Conservation (phyloP, 2,888 invertebrate species). For the Leptogaster cylindrica region DNA sequence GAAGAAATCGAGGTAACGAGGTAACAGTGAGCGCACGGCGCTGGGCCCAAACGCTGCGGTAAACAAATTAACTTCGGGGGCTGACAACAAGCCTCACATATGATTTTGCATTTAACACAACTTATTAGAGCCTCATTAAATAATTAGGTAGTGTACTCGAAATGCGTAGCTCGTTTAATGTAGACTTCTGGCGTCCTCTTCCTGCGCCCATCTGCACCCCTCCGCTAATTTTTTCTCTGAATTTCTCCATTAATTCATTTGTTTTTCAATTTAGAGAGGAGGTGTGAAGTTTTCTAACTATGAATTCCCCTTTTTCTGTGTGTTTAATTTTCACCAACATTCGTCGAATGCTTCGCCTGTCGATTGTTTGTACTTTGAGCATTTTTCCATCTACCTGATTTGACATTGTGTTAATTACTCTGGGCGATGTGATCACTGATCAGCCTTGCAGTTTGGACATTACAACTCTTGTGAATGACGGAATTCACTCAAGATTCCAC, state of each 20-base stretch:
- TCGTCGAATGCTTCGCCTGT: not conserved
- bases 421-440: too few species aligned
- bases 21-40: too few species aligned
- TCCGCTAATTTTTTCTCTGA: constrained; percentile 5
- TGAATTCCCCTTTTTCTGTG: not conserved
- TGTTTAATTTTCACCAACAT: not conserved
- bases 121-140: constrained; percentile 39
- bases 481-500: too few species aligned
- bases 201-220: not conserved
- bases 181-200: constrained; percentile 15
- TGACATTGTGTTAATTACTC: too few species aligned
- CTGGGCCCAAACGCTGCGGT: too few species aligned
- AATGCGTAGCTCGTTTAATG: constrained; percentile 34
- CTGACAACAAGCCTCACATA: constrained; percentile 25
- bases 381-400: too few species aligned
- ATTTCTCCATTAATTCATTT: constrained; percentile 34
- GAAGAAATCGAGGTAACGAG: too few species aligned
- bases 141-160: constrained; percentile 34
- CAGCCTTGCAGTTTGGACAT: too few species aligned
- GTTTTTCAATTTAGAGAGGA: constrained; percentile 25
- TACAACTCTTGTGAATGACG: too few species aligned
- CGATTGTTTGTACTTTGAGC: not conserved
- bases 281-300: constrained; percentile 22
- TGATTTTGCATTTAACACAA: constrained; percentile 38
- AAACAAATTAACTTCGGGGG: not conserved